Base-by-base conservation (phyloP, 2,797 vertebrate genomes). In the Aplochiton taeniatus region DNA sequence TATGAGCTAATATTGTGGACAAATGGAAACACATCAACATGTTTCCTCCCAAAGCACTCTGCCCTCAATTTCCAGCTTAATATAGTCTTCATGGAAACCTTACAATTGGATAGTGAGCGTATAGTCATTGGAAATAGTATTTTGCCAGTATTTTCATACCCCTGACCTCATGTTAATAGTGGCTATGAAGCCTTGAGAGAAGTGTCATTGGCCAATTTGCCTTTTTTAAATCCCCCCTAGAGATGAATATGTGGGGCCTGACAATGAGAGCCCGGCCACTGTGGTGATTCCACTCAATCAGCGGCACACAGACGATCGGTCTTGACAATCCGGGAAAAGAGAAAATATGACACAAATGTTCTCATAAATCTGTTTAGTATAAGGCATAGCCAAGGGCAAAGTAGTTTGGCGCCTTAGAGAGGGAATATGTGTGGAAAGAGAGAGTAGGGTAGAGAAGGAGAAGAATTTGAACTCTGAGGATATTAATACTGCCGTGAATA, bases 261-360 rank as follows among this genome's bases (percentile, higher is more conserved):
- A 89, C 88, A 86, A 89, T 85, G 80, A 84, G 75, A 83, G 82
- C 85, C 80, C 76, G 85, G 85, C 82, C 80, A 76, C 83, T 79
- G 83, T 84, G 84, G 82, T 85, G 84, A 89, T 88, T 88, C 88
- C 84, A 89, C 85, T 89, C 86, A 84, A 87, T 88, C 88, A 90
- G 84, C 73, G 79, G 74, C 57, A 75, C 84, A 72, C 80, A 86
- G 87, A 89, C 87, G 85, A 90, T 91, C 85, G 81, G 85, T 90
- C 90, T 90, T 90, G 85, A 90, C 89, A 90, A 90, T 90, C 78
- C 77, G 67, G 84, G 80, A 89, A 88, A 70, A 88, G 88, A 88
- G 88, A 86, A 91, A 92, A 91, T 92, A 91, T 92, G 88, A 91
- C 90, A 91, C 86, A 90, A 91, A 89, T 89, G 89, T 90, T 89